Evolutionary conservation across 2,888 invertebrate genomes (phyloP), one percentile per base, ranked within the genome.

Genomic region (Rhaphigaster nebulosa): DNA sequence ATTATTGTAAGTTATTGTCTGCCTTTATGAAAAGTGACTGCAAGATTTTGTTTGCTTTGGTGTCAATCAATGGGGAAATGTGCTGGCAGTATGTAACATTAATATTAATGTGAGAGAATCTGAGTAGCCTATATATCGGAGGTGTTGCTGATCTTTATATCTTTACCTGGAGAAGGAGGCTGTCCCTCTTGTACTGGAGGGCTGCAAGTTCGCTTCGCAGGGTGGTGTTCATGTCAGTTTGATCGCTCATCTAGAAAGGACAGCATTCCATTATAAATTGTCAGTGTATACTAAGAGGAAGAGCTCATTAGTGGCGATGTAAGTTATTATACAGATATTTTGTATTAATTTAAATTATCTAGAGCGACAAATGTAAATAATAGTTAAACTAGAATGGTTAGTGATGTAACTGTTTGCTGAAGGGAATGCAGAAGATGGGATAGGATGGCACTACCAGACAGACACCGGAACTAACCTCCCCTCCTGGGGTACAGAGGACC

Each of bases 171-270:
- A 95, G 95, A 92, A 96, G 94, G 41, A 98, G 95, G 91, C 97
- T 96, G 93, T 98, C 97, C 91, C 97, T 95, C 94, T 97, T 97
- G 93, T 97, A 98, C 93, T 97, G 97, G 88, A 97, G 94, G 5
- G 96, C 97, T 34, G 98, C 98, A 92, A 98, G 94, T 94, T 98
- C 98, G 94, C 97, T 97, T 92, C 97, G 95, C 91, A 98, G 94
- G 20, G 96, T 95, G 65, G 97, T 97, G 52, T 96, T 95, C 92
- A 97, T 94, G 93, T 97, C 97, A 29, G 89, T 88, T 26, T 87
- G 90, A 52, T 92, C 92, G 38, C 90, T 90, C 91, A 92, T 92
- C 92, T 92, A 89, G 87, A 91, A 88, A 65, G 12, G 1, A 1
- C n/a, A 45, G 1, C 6, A 23, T 45, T 41, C 13, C 41, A 41